These are phyloP conservation scores for Psittacula echo DNA, from an alignment of 2,797 vertebrate species.

Conservation along the genomic window DNA sequence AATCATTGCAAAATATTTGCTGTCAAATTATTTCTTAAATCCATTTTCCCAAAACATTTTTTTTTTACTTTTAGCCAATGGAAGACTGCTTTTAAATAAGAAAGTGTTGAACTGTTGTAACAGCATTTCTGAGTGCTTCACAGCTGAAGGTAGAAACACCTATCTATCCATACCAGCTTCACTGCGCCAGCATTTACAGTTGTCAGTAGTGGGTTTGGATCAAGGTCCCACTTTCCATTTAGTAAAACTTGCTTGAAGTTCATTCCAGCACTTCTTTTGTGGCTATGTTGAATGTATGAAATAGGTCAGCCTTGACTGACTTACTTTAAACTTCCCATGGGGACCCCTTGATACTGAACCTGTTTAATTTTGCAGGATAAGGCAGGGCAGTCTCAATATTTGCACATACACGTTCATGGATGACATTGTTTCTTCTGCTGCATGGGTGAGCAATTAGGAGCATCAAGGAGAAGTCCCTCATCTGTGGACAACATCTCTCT, in stretches of 20 bases:
- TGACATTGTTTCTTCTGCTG: slow-evolving; percentile 46
- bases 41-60: neutral
- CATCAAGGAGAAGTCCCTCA: slow-evolving; percentile 4
- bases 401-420: neutral
- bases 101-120: neutral
- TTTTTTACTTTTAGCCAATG: neutral
- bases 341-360: slow-evolving; percentile 19
- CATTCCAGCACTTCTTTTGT: neutral
- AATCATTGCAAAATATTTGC: slow-evolving; percentile 44
- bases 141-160: neutral
- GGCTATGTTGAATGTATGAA: slow-evolving; percentile 21
- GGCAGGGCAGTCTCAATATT: neutral
- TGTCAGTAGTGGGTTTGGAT: neutral
- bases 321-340: slow-evolving; percentile 28
- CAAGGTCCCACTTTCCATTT: neutral
- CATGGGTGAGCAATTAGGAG: slow-evolving; percentile 40
- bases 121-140: neutral
- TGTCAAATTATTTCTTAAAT: slow-evolving; percentile 40
- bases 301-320: slow-evolving; percentile 33
- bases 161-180: neutral
- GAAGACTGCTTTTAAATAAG: neutral
- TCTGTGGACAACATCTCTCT: slow-evolving; percentile 10
- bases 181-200: neutral
- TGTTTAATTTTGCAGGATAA: slow-evolving; percentile 42
- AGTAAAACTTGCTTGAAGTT: slow-evolving; percentile 1